Evolutionary conservation across 2,888 invertebrate genomes (phyloP), one percentile per base, ranked within the genome.

Genomic region (Gnatocerus cornutus): DNA sequence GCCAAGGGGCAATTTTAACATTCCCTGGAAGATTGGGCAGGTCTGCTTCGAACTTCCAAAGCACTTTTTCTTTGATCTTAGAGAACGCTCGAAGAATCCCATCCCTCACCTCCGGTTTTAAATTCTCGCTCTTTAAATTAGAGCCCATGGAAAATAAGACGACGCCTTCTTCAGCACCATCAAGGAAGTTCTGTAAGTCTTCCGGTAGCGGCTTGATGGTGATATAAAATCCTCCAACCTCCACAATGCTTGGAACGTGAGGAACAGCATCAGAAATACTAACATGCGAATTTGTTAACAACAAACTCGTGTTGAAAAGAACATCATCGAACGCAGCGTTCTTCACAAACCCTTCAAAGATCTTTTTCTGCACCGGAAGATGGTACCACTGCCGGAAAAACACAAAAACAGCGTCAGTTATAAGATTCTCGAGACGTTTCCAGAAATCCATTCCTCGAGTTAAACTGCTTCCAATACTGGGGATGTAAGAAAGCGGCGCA

Each of bases 151-250:
- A 84, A 70, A 85, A 84, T 46, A 83, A 79, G n/a, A 85, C 79
- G 0, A 80, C 66, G 5, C 79, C 79, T 39, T 77, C 71, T 50
- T 67, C 72, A 1, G 78, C 74, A 14, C 64, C 53, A 48, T 78
- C 78, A 50, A 79, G 48, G 53, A 72, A 73, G 21, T 73, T 45
- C 67, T 79, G 72, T 8, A 79, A 61, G 56, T 78, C 77, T 33
- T 73, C 53, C 1, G 77, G 78, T 13, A 82, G 56, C 55, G 73
- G 71, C 69, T 80, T 78, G 0, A 79, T 76, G 3, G 77, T 56
- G 4, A 82, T 72, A 52, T 89, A 89, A 52, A 86, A 76, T 41
- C 90, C 89, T 8, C 89, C 90, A 53, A 90, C 84, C 76, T 89
- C 87, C 0, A 89, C 80, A 70, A 88, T 83, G 76, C 87, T 88